These are phyloP conservation scores for Temnothorax nylanderi DNA, from an alignment of 1,140 invertebrate genomes.

Conservation along the genomic window DNA sequence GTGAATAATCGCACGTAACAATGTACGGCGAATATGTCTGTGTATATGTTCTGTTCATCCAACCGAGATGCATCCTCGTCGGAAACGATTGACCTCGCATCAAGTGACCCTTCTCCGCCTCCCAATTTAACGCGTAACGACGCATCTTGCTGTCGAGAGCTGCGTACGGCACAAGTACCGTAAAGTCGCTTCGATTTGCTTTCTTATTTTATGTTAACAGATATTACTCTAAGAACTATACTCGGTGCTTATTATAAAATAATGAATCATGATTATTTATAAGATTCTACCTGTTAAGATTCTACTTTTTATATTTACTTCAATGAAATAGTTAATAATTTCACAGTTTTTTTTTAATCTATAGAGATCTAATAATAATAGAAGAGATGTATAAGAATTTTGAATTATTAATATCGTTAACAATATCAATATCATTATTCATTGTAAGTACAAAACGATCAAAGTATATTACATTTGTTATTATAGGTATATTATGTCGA, in stretches of 20 bases:
- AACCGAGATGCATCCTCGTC: conserved; percentile 17
- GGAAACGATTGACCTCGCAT: conserved; percentile 44
- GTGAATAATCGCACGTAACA: conserved; percentile 74
- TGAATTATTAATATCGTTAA: background rate
- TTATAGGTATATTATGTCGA: too few relatives aligned
- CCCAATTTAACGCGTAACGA: background rate
- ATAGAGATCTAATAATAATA: background rate
- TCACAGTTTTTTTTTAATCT: background rate
- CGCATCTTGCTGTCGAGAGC: background rate
- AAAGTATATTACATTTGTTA: background rate
- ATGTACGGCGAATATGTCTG: conserved; percentile 25
- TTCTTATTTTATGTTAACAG: background rate
- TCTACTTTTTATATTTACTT: conserved; percentile 15
- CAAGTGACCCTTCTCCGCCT: background rate
- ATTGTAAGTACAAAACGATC: background rate
- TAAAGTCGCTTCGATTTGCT: background rate
- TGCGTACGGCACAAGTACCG: background rate
- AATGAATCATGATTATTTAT: background rate
- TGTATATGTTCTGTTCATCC: background rate
- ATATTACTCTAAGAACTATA: background rate
- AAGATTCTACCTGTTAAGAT: background rate
- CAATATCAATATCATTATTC: background rate
- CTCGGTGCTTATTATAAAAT: background rate
- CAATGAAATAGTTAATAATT: background rate
- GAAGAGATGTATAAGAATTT: background rate